Evolutionary conservation across 2,888 invertebrate species (phyloP).

Genomic region (Cerceris rybyensis): DNA sequence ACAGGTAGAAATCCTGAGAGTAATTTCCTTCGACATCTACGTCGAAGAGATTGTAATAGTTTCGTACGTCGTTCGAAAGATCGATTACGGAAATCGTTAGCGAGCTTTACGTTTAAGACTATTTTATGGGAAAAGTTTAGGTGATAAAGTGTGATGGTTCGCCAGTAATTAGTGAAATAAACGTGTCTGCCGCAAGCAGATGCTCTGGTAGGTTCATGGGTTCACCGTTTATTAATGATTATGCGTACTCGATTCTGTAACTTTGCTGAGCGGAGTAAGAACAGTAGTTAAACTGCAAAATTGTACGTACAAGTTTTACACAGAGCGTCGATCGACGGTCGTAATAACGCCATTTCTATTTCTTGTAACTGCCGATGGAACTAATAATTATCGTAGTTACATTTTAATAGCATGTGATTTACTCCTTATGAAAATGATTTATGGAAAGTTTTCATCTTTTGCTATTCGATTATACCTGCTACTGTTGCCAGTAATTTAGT

Average conservation of each 20-base stretch:
- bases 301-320: neutral
- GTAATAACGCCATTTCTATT: no score
- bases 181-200: neutral
- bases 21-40: neutral
- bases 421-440: no score
- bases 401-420: no score
- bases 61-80: neutral
- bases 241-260: neutral
- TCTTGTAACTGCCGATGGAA: no score
- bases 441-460: no score
- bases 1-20: neutral
- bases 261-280: neutral
- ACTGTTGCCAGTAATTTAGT: no score
- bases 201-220: neutral
- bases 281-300: neutral
- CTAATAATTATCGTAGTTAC: no score
- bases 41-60: neutral
- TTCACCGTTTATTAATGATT: conserved; percentile 4
- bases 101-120: neutral
- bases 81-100: conserved; percentile 2
- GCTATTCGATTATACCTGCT: no score
- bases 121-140: neutral
- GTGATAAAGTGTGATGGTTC: neutral
- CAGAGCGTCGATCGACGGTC: no score
- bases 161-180: conserved; percentile 4